Evolutionary conservation across 30 jellyfish, hydroid and myxozoan genomes (phyloP), one percentile per base, ranked within the genome.

Genomic region (Chrysaora quinquecirrha): DNA sequence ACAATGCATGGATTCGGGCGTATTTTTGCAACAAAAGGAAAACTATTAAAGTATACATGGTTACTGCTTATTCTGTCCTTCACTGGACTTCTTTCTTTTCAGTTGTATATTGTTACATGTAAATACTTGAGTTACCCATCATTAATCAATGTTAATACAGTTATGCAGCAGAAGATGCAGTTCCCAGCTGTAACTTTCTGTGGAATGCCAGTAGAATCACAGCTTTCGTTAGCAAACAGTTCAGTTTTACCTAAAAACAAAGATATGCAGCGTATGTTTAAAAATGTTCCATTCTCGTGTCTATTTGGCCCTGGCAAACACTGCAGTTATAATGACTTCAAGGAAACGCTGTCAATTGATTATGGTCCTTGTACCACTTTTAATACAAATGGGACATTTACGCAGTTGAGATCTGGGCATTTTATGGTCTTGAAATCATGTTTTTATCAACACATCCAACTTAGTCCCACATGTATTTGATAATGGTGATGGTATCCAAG

Each of bases 1-100:
- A 82, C 92, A 30, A 34, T 82, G 84, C 92, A 82, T 28, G 92
- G 92, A 0, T 34, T 82, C 22, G 80, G 85, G 21, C 84, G 92
- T 1, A 28, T 65, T 0, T 29, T 48, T 0, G 33, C 58, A 21
- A 21, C 90, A 64, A 65, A 67, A 20, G n/a, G n/a, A n/a, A 65
- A 35, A 31, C 23, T 47, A 27, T 22, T 30, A 64, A 65, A 48
- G 50, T 9, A 46, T 1, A 0, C 66, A 16, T 80, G 90, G 90
- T 31, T 80, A 21, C 18, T 21, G 3, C 66, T 30, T 4, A 48
- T 80, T 0, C 82, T 80, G 33, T 0, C 34, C 52, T 66, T 80
- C 52, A 20, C 48, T 19, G 61, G 77, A 12, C 19, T 78, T 6
- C 67, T 68, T 27, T 3, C 48, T 30, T 34, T 29, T 18, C 73